Evolutionary conservation across 1,140 invertebrate genomes (phyloP).

Genomic region (Lerema accius): DNA sequence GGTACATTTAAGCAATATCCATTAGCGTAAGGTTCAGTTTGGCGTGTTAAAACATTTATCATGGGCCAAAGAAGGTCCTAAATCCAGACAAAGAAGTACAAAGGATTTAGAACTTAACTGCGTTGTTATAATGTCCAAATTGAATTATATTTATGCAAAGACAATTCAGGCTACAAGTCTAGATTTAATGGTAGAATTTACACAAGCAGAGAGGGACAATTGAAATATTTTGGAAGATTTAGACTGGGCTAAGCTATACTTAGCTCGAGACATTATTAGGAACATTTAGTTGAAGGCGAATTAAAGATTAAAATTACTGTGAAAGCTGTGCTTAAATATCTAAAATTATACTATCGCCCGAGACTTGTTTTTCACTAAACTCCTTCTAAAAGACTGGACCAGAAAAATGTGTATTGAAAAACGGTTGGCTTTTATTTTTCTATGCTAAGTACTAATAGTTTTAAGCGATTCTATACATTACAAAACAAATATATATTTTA

Average conservation of each 20-base stretch:
- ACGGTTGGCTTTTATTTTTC: too few species aligned
- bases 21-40: background rate
- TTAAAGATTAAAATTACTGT: too few species aligned
- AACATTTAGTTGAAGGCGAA: background rate
- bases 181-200: constrained; percentile 15
- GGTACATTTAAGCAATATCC: constrained; percentile 13
- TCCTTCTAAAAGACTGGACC: too few species aligned
- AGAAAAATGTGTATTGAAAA: too few species aligned
- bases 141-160: background rate
- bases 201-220: constrained; percentile 16
- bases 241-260: constrained; percentile 6
- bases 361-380: too few species aligned
- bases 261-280: constrained; percentile 4
- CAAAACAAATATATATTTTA: too few species aligned
- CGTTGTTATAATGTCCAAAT: background rate
- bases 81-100: background rate
- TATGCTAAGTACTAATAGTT: too few species aligned
- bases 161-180: constrained; percentile 8
- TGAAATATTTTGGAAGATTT: constrained; percentile 27
- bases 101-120: background rate
- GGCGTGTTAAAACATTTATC: constrained; percentile 6
- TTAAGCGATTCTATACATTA: too few species aligned
- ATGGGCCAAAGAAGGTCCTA: background rate
- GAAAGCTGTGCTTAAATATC: too few species aligned
- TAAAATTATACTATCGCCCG: too few species aligned